Evolutionary conservation across 2,888 invertebrate species (phyloP), one percentile per base, ranked within the genome.

Genomic region (Scotopteryx bipunctaria): DNA sequence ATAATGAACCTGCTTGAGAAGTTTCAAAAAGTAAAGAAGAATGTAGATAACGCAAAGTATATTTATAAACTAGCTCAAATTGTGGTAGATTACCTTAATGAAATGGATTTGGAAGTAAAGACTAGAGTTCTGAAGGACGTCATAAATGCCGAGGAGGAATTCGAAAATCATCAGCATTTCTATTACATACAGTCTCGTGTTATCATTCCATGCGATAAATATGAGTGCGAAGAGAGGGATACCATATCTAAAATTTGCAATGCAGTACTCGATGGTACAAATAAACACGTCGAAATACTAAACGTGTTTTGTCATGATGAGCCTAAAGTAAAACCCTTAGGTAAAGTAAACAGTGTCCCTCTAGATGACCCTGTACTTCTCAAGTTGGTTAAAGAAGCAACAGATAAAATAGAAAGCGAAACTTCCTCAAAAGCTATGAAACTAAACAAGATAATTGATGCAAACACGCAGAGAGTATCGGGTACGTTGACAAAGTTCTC

Each of bases 221-320:
- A 59, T 27, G 59, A 68, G 25, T 85, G 86, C 57, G 78, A 83
- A 54, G 57, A 67, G 13, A 73, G 73, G 36, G 78, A 83, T 16
- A 64, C 70, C 27, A 61, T 76, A 5, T 74, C 73, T 5, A 91
- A 91, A 73, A 86, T 92, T 44, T 93, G 93, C 67, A 91, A 91
- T 63, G 85, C 92, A 11, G 78, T 91, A 47, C 76, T 92, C 31
- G 86, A 91, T 54, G 78, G 73, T 40, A 79, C 81, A 0, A 76
- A 85, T 32, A 72, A 77, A 21, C 69, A 67, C 32, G 90, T 91
- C 0, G 86, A 87, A 66, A 76, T 93, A 9, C 58, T 91, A 3
- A 89, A 84, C 56, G 85, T 86, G 2, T 87, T 89, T 58, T 93
- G 93, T 68, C 82, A 86, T 42, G 76, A 85, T 15, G 84, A 81